Percentiles rank a stretch among this genome's conserved stretches.
phyloP scores from a whole-genome alignment of 30 jellyfish, hydroid and myxozoan species.

The Mastigias papua region DNA sequence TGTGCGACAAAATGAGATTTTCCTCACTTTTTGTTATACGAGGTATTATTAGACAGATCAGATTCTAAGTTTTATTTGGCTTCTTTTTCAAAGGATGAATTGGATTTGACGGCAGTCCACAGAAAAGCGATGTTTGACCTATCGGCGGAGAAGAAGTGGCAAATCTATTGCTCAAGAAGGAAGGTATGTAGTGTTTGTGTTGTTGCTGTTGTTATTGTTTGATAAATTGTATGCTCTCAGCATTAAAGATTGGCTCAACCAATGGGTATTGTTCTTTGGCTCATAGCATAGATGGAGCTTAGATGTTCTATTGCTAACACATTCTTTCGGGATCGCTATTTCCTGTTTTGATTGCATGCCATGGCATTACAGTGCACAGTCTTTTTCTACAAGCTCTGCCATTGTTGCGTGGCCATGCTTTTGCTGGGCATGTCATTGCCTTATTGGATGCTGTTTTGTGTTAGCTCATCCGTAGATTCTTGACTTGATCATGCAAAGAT shows the following conservation, averaged over 20 bases:
- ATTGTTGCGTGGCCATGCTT: too few relatives aligned
- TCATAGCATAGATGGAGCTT: background rate
- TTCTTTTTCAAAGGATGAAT: slow-evolving; percentile 80
- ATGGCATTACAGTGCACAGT: background rate
- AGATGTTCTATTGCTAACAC: background rate
- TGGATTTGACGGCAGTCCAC: slow-evolving; percentile 95
- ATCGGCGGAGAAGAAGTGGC: slow-evolving; percentile 97
- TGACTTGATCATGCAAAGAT: too few relatives aligned
- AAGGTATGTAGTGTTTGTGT: slow-evolving; percentile 80
- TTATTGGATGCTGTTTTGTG: too few relatives aligned
- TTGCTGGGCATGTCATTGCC: too few relatives aligned
- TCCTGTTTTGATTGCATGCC: slow-evolving; percentile 8
- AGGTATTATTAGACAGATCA: background rate
- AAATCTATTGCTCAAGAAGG: slow-evolving; percentile 90
- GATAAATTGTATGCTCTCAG: background rate
- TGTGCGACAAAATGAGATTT: background rate
- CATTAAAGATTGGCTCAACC: slow-evolving; percentile 5
- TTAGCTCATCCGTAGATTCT: too few relatives aligned
- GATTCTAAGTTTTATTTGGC: background rate
- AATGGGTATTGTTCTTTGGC: background rate
- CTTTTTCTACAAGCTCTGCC: background rate
- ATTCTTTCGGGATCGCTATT: background rate
- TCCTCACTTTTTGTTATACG: background rate
- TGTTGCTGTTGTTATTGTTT: background rate
- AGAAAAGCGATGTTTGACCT: slow-evolving; percentile 96